Evolutionary conservation across 2,113 vertebrate species (phyloP).

Genomic region (Cyanoramphus novaezelandiae): DNA sequence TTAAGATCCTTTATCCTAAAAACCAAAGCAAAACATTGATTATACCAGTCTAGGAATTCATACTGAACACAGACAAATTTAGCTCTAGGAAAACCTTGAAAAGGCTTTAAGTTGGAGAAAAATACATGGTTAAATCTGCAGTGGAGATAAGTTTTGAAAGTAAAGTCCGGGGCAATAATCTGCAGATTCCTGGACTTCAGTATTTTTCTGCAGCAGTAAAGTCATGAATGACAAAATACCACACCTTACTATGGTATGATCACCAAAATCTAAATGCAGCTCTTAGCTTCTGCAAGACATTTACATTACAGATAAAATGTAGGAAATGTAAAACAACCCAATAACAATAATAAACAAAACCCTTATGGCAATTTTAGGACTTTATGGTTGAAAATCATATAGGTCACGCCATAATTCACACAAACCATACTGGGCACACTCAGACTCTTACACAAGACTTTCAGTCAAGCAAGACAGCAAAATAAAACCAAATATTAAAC

Average conservation of each 20-base stretch:
- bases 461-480: background rate
- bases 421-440: background rate
- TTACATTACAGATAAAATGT: background rate
- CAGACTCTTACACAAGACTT: background rate
- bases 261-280: background rate
- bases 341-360: background rate
- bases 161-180: background rate
- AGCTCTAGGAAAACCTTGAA: background rate
- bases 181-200: background rate
- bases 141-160: background rate
- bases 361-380: background rate
- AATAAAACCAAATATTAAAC: background rate
- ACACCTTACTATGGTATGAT: background rate
- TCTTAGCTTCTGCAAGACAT: background rate
- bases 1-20: background rate
- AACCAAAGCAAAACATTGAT: background rate
- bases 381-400: background rate
- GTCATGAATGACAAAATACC: background rate
- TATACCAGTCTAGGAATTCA: background rate
- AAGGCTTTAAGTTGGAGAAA: background rate
- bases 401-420: background rate
- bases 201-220: background rate
- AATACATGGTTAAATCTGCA: background rate
- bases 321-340: background rate
- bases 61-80: background rate